Evolutionary conservation across 2,888 invertebrate genomes (phyloP).

Genomic region (Callyntrura sp.): DNA sequence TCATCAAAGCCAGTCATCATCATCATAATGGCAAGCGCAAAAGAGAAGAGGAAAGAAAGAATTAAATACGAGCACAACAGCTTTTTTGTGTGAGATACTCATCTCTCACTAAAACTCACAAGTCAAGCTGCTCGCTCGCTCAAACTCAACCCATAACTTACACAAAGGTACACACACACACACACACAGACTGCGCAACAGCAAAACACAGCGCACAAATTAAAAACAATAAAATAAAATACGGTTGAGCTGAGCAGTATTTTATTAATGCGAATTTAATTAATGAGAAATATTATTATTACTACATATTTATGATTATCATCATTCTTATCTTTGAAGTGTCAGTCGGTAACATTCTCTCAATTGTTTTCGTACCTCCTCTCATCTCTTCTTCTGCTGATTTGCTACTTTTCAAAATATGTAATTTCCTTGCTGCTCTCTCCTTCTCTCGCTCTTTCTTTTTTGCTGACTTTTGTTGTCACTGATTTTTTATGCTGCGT

Average conservation of each 20-base stretch:
- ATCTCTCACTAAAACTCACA: conserved; percentile 20
- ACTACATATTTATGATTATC: conserved; percentile 54
- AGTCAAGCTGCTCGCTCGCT: neutral
- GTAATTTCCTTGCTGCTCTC: neutral
- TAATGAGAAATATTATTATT: conserved; percentile 67
- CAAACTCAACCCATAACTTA: neutral
- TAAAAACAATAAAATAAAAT: conserved; percentile 10
- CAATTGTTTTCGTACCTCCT: conserved; percentile 25
- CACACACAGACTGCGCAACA: too few species aligned
- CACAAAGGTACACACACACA: too few species aligned
- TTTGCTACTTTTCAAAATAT: conserved; percentile 50
- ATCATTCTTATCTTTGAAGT: conserved; percentile 20
- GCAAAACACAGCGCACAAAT: conserved; percentile 16
- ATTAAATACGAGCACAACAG: conserved; percentile 50
- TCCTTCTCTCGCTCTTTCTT: neutral
- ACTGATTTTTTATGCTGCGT: conserved; percentile 34
- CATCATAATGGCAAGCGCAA: neutral
- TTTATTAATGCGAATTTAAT: conserved; percentile 73
- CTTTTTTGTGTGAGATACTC: conserved; percentile 45
- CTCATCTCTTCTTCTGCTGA: too few species aligned
- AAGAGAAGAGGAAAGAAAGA: conserved; percentile 37
- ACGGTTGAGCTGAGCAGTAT: conserved; percentile 15
- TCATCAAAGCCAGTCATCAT: conserved; percentile 51
- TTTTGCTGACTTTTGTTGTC: too few species aligned
- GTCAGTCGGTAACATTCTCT: neutral